Evolutionary conservation across 1,140 invertebrate species (phyloP).

Genomic region (Formica selysi): DNA sequence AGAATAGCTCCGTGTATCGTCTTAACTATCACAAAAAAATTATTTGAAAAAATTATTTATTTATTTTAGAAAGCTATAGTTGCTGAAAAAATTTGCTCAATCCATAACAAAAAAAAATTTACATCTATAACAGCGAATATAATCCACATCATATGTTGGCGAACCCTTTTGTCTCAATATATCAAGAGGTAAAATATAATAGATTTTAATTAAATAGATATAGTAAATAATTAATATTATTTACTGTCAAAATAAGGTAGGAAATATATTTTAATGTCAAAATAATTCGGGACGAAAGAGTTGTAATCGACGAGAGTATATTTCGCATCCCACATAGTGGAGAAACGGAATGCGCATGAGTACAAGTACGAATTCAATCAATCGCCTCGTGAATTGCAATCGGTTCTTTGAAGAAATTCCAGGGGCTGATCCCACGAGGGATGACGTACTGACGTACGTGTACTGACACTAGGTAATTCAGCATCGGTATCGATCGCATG

Average conservation of each 20-base stretch:
- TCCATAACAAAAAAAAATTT: not conserved
- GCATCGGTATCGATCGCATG: slow-evolving; percentile 27
- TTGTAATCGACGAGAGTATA: slow-evolving; percentile 2
- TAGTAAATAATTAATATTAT: not conserved
- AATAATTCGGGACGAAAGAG: not conserved
- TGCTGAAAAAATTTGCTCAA: not conserved
- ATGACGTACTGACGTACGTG: slow-evolving; percentile 41
- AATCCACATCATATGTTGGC: not conserved
- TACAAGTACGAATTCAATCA: slow-evolving; percentile 45
- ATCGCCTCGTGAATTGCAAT: slow-evolving; percentile 50
- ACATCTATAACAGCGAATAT: not conserved
- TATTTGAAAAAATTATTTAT: not conserved
- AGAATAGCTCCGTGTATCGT: not conserved
- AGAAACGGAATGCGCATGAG: slow-evolving; percentile 34
- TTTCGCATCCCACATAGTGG: not conserved
- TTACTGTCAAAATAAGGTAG: not conserved
- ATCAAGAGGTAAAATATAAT: not conserved
- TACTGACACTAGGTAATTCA: slow-evolving; percentile 12
- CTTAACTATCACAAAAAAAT: not conserved
- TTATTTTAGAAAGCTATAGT: not conserved
- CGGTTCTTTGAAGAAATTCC: slow-evolving; percentile 51
- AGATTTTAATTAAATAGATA: not conserved
- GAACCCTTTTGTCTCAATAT: not conserved
- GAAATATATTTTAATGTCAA: not conserved
- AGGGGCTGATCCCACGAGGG: slow-evolving; percentile 17